These are phyloP conservation scores for Deilephila porcellus DNA, from an alignment of 2,888 invertebrate species.

Conservation along the genomic window DNA sequence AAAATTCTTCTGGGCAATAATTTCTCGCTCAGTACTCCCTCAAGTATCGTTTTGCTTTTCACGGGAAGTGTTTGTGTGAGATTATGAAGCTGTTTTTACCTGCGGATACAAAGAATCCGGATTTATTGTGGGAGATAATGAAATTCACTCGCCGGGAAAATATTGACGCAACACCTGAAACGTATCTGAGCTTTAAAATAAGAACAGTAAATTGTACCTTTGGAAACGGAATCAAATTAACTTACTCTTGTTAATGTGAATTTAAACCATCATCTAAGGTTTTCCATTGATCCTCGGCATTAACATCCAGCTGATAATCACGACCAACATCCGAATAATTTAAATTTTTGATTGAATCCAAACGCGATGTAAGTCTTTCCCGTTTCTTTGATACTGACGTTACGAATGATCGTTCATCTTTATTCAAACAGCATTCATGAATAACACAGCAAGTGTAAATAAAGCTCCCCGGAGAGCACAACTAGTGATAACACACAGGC, in stretches of 20 bases:
- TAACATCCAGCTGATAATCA: not conserved
- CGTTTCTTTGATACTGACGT: constrained; percentile 25
- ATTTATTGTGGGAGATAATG: constrained; percentile 60
- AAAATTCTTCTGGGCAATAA: constrained; percentile 66
- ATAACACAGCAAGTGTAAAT: constrained; percentile 76
- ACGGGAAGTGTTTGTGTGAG: constrained; percentile 55
- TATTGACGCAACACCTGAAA: constrained; percentile 40
- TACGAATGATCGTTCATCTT: constrained; percentile 69
- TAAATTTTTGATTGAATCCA: constrained; percentile 24
- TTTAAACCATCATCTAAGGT: constrained; percentile 33
- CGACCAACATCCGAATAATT: not conserved
- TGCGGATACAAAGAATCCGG: constrained; percentile 52
- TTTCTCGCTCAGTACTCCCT: constrained; percentile 70
- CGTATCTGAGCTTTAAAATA: constrained; percentile 36
- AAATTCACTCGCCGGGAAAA: constrained; percentile 49
- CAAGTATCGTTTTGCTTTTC: constrained; percentile 65
- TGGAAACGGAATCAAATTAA: too few relatives aligned
- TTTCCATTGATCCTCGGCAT: constrained; percentile 32
- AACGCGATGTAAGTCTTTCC: constrained; percentile 7
- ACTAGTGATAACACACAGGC: constrained; percentile 69
- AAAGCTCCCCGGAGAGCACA: constrained; percentile 64
- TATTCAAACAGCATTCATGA: constrained; percentile 78
- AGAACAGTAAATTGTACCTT: not conserved
- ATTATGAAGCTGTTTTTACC: constrained; percentile 61
- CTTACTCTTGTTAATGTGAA: too few relatives aligned